Evolutionary conservation across 2,797 vertebrate genomes (phyloP).

Genomic region (Arctocebus calabarensis): DNA sequence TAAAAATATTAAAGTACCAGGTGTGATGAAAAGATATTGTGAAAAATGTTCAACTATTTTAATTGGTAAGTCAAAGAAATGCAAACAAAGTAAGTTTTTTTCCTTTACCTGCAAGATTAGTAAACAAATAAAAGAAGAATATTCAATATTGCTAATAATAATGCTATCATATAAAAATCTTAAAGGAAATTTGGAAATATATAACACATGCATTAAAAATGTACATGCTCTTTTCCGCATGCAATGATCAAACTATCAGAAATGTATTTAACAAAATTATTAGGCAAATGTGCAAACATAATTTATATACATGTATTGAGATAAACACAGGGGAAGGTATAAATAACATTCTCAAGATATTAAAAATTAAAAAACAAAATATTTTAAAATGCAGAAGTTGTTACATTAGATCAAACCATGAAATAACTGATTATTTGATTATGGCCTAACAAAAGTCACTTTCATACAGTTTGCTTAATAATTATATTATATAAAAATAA

Average conservation of each 20-base stretch:
- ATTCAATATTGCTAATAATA: not conserved
- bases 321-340: not conserved
- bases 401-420: not conserved
- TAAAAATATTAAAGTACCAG: not conserved
- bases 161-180: not conserved
- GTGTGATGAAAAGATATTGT: not conserved
- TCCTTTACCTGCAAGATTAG: not conserved
- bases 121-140: not conserved
- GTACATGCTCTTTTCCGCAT: not conserved
- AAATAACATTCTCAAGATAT: not conserved
- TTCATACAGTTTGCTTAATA: not conserved
- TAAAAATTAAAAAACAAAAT: constrained; percentile 18
- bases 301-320: not conserved
- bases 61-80: not conserved
- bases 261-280: constrained; percentile 37
- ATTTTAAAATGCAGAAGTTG: not conserved
- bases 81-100: not conserved
- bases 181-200: not conserved
- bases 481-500: not conserved
- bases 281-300: not conserved
- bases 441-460: not conserved
- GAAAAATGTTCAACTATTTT: not conserved
- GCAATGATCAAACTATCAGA: not conserved
- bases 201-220: not conserved
- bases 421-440: not conserved